A percentile compares a stretch with the other conserved stretches of the same genome.
Evolutionary conservation across 1,140 invertebrate genomes (phyloP).

Genomic region (Capitella teleta): DNA sequence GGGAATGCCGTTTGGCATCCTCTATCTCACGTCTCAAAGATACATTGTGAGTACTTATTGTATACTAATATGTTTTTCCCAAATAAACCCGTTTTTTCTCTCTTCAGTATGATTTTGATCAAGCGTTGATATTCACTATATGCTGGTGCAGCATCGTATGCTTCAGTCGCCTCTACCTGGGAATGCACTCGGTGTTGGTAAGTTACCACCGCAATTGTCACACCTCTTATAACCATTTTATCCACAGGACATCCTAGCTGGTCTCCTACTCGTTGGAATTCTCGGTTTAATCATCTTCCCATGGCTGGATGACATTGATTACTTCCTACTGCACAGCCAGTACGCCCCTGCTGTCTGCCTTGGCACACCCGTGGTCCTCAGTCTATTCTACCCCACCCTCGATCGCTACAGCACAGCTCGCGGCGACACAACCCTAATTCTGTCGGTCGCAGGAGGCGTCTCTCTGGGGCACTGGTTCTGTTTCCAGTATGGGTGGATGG

Average conservation of each 20-base stretch:
- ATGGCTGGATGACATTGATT: conserved; percentile 59
- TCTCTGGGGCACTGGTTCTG: conserved; percentile 72
- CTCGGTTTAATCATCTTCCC: conserved; percentile 63
- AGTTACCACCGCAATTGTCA: conserved; percentile 10
- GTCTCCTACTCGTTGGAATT: conserved; percentile 51
- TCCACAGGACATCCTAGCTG: conserved; percentile 46
- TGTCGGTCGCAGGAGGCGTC: conserved; percentile 63
- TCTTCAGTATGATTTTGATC: conserved; percentile 45
- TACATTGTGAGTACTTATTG: conserved; percentile 55
- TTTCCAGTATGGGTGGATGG: conserved; percentile 61
- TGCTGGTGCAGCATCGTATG: conserved; percentile 66
- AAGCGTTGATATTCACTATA: conserved; percentile 42
- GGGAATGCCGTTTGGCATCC: conserved; percentile 70
- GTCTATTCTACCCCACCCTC: conserved; percentile 55
- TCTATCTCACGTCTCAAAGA: conserved; percentile 65
- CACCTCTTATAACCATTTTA: neutral
- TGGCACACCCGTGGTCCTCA: conserved; percentile 51
- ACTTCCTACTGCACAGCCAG: conserved; percentile 55
- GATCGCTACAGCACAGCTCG: conserved; percentile 45
- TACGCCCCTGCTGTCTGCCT: conserved; percentile 57
- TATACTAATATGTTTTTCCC: conserved; percentile 5
- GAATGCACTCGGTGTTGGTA: conserved; percentile 81
- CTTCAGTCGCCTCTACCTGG: conserved; percentile 73
- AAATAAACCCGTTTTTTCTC: too few species aligned
- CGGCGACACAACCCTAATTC: conserved; percentile 73